A percentile compares a stretch with the other conserved stretches of the same genome.
Evolutionary conservation across 2,888 invertebrate species (phyloP).

Genomic region (Harmothoe impar): DNA sequence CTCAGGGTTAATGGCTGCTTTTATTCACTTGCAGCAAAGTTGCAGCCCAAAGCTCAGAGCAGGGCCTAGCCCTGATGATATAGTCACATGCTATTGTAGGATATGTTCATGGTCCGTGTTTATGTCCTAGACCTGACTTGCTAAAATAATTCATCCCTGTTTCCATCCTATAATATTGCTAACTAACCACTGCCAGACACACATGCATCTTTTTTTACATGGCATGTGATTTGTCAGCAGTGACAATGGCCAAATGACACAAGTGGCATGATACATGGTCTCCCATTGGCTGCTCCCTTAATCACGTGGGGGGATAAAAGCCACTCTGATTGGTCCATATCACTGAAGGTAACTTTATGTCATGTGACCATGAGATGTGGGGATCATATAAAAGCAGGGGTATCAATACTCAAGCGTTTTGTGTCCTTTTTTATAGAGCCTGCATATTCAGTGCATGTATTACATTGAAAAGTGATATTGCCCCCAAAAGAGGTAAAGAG

Average conservation of each 20-base stretch:
- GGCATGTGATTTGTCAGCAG: neutral
- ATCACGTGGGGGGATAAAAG: slow-evolving; percentile 29
- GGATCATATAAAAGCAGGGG: too few relatives aligned
- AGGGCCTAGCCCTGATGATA: too few relatives aligned
- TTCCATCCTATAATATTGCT: neutral
- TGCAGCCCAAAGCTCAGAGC: too few relatives aligned
- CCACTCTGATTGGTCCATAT: neutral
- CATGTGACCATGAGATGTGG: neutral
- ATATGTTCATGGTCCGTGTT: neutral
- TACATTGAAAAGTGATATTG: too few relatives aligned
- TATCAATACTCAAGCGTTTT: too few relatives aligned
- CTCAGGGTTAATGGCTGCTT: too few relatives aligned
- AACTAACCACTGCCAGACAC: neutral
- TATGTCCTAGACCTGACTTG: neutral
- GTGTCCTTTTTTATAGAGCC: too few relatives aligned
- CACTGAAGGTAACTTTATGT: neutral
- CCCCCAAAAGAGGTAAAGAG: too few relatives aligned
- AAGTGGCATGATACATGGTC: slow-evolving; percentile 20
- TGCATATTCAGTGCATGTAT: too few relatives aligned
- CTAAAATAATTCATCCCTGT: neutral
- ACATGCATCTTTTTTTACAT: neutral
- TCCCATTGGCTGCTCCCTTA: neutral
- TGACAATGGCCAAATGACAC: neutral
- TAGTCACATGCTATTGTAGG: too few relatives aligned
- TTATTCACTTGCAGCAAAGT: too few relatives aligned